Percentiles rank a stretch among this genome's conserved stretches.
Conservation (phyloP, 2,113 vertebrate species). For the Myiagra hebetior region DNA sequence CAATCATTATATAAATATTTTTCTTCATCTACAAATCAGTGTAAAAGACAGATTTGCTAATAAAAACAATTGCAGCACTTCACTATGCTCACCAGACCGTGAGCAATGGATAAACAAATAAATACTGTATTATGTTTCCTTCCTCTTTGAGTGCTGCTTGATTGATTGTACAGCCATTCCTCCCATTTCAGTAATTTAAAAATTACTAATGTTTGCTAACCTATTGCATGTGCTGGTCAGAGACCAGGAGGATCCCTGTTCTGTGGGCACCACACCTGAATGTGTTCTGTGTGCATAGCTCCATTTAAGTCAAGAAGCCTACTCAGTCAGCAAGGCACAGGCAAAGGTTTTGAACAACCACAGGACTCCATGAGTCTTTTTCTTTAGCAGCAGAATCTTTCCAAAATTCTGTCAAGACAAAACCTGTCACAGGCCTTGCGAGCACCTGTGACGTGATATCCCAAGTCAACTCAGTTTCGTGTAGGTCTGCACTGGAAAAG, state of each 20-base stretch:
- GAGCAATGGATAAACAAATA: not conserved
- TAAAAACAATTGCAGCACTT: not conserved
- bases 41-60: not conserved
- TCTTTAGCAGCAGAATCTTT: not conserved
- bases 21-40: not conserved
- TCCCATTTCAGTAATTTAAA: not conserved
- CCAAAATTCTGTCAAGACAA: not conserved
- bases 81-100: not conserved
- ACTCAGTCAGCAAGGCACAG: not conserved
- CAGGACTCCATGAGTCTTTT: not conserved
- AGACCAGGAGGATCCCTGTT: not conserved
- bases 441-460: not conserved
- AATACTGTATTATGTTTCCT: not conserved
- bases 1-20: not conserved
- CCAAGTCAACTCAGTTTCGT: not conserved
- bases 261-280: not conserved
- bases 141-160: not conserved
- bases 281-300: not conserved
- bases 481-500: not conserved
- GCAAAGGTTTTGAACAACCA: not conserved
- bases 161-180: not conserved
- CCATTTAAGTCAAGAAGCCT: not conserved
- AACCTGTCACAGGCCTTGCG: accelerated
- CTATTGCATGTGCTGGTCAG: not conserved
- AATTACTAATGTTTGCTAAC: not conserved